Base-by-base conservation (phyloP, 2,113 vertebrate genomes). In the Myiozetetes cayanensis region DNA sequence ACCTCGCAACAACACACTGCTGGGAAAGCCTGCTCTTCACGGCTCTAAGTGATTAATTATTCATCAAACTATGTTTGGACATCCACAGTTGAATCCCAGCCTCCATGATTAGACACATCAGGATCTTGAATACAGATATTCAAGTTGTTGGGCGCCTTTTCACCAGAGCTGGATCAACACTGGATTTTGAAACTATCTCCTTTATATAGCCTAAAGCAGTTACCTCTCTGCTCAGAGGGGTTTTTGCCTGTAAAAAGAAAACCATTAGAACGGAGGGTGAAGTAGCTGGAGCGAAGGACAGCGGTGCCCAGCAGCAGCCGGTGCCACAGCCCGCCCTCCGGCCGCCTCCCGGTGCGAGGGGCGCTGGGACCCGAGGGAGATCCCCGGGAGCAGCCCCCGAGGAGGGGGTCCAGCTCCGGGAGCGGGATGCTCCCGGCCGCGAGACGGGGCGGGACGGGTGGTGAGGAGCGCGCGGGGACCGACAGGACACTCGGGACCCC, bases 41-140 rank as follows among this genome's bases (percentile, higher is more conserved):
- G 28, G 88, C 83, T 76, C 2, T 14, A 10, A 1, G 10, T 9
- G 49, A 90, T 96, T 79, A 93, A 96, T 96, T 93, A 96, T 95
- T 96, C 74, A 94, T 90, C 85, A 71, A 68, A 65, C 82, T 72
- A 14, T 44, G 90, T 91, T 75, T 91, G 94, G 92, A 68, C 90
- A 82, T 63, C 74, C 55, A 55, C 79, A 8, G 80, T 21, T 86
- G 93, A 53, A 20, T 28, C 82, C 87, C 90, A 80, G 78, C 87
- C 90, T 87, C 90, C 90, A 65, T 44, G 35, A 72, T 59, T 59
- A 83, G 8, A 74, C 56, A 72, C 81, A 81, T 30, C 43, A 12
- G 13, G 12, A 43, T 35, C 66, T 4, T 7, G 33, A 91, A 53
- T 12, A 49, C 31, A 8, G 27, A 28, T 4, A 68, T 25, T 59